Evolutionary conservation across 2,113 vertebrate genomes (phyloP).

Genomic region (Crotalus tigris): DNA sequence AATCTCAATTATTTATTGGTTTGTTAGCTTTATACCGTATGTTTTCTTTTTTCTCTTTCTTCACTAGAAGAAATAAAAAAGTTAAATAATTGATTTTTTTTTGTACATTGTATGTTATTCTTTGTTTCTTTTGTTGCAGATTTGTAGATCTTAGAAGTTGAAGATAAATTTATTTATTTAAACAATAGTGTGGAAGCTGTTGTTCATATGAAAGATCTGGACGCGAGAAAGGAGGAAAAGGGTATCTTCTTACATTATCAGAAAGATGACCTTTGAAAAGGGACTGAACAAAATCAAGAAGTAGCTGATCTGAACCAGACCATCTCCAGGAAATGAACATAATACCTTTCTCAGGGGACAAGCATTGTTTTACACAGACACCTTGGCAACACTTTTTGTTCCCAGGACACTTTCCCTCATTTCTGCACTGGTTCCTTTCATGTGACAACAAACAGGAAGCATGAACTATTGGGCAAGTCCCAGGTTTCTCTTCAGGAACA

Average conservation of each 20-base stretch:
- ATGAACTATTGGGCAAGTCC: background rate
- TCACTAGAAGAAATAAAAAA: background rate
- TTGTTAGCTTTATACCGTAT: background rate
- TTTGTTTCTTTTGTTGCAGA: background rate
- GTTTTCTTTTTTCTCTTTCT: background rate
- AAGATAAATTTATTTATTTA: background rate
- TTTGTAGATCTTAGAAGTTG: background rate
- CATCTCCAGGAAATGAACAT: background rate
- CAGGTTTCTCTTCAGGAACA: background rate
- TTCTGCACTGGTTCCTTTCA: background rate
- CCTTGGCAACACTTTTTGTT: background rate
- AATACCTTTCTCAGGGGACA: background rate
- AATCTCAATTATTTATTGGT: background rate
- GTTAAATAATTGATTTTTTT: background rate
- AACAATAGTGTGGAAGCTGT: background rate
- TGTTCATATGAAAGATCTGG: background rate
- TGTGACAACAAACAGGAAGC: background rate
- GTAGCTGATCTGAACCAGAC: background rate
- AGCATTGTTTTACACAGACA: background rate
- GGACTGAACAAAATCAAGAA: background rate
- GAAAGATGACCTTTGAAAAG: background rate
- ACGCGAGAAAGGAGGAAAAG: background rate
- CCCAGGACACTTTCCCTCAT: background rate
- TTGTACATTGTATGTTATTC: background rate
- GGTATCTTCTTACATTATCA: background rate